Evolutionary conservation across 2,113 vertebrate genomes (phyloP).

Genomic region (Athene cunicularia): DNA sequence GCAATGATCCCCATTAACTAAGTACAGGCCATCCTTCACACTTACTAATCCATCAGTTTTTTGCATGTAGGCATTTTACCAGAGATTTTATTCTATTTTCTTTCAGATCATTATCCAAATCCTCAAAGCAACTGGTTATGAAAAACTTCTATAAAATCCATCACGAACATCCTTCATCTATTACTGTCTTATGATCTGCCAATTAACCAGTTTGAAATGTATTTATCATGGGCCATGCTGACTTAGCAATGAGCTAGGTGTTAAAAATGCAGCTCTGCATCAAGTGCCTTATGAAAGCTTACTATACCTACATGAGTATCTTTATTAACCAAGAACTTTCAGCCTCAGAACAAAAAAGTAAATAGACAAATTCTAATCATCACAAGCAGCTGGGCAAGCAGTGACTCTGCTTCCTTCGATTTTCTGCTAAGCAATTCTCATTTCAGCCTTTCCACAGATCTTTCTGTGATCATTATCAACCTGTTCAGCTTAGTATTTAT

Average conservation of each 20-base stretch:
- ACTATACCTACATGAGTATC: neutral
- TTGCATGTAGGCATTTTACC: neutral
- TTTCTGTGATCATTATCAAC: neutral
- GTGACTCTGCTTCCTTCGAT: neutral
- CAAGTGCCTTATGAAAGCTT: neutral
- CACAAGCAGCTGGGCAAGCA: neutral
- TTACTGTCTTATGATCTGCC: neutral
- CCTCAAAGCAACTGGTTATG: constrained; percentile 21
- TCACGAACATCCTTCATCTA: neutral
- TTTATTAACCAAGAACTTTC: neutral
- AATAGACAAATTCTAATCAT: neutral
- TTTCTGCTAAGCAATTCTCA: neutral
- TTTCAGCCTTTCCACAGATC: neutral
- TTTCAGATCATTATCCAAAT: constrained; percentile 13
- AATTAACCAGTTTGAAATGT: neutral
- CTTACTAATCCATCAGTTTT: neutral
- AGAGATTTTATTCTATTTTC: neutral
- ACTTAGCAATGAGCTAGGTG: neutral
- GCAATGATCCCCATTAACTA: neutral
- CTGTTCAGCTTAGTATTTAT: neutral
- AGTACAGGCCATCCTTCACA: neutral
- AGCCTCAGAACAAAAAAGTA: neutral
- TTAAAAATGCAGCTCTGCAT: neutral
- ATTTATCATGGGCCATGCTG: neutral
- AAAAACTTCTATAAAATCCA: constrained; percentile 27